Percentiles rank a stretch among this genome's conserved stretches.
Evolutionary conservation across 2,888 invertebrate species (phyloP).

Genomic region (Calliopum simillimum): DNA sequence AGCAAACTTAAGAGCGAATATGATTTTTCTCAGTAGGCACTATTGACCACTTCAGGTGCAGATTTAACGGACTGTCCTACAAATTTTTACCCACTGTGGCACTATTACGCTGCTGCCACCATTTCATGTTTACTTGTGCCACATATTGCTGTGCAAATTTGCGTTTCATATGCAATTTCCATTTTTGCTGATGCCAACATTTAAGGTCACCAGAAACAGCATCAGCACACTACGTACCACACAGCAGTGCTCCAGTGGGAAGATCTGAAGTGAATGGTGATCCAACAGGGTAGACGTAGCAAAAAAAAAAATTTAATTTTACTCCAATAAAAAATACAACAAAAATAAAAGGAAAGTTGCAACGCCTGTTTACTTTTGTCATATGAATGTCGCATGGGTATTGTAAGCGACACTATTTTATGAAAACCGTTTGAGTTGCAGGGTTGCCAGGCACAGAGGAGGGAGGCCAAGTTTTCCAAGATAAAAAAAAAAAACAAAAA

Average conservation of each 20-base stretch:
- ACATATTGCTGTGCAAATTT: slow-evolving; percentile 25
- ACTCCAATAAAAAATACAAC: not conserved
- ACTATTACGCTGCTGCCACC: not conserved
- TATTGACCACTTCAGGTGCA: too few relatives aligned
- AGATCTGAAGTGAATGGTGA: not conserved
- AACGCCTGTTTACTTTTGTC: slow-evolving; percentile 22
- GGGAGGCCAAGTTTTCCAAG: too few relatives aligned
- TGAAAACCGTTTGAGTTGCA: not conserved
- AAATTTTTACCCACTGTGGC: too few relatives aligned
- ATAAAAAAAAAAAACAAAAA: not conserved
- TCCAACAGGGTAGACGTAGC: not conserved
- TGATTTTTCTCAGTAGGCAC: too few relatives aligned
- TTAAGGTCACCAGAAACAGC: slow-evolving; percentile 21
- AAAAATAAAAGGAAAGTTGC: slow-evolving; percentile 5
- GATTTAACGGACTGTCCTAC: too few relatives aligned
- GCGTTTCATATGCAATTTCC: slow-evolving; percentile 34
- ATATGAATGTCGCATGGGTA: slow-evolving; percentile 14
- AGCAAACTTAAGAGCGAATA: too few relatives aligned
- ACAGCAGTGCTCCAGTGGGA: not conserved
- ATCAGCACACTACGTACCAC: not conserved
- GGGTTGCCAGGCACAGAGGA: too few relatives aligned
- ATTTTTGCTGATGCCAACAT: slow-evolving; percentile 34
- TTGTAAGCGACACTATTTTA: slow-evolving; percentile 25
- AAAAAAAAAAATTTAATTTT: not conserved
- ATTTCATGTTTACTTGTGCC: slow-evolving; percentile 23